Conservation (phyloP, 2,888 invertebrate species). For the Torymus tubicola region DNA sequence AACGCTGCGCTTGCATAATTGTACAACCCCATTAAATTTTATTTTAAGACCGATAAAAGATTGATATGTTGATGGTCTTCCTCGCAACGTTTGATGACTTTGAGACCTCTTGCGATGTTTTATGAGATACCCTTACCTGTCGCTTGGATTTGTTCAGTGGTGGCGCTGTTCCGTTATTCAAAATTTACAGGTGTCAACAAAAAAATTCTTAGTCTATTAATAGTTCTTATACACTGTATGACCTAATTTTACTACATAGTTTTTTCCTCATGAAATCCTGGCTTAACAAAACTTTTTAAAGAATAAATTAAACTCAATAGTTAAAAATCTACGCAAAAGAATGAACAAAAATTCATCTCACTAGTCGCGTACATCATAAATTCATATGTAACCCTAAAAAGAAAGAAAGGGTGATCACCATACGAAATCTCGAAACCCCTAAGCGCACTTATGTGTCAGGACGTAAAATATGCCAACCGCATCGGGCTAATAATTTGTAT, state of each 20-base stretch:
- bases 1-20: slow-evolving; percentile 8
- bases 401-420: too few relatives aligned
- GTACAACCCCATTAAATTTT: slow-evolving; percentile 1
- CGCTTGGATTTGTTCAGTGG: slow-evolving; percentile 6
- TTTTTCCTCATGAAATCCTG: too few relatives aligned
- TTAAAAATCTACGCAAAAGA: too few relatives aligned
- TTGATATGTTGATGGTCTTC: slow-evolving; percentile 31
- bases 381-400: too few relatives aligned
- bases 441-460: neutral
- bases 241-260: too few relatives aligned
- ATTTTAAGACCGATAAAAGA: slow-evolving; percentile 42
- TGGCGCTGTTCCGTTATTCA: slow-evolving; percentile 6
- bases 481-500: neutral
- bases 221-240: too few relatives aligned
- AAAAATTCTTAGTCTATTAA: too few relatives aligned
- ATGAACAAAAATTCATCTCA: too few relatives aligned
- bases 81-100: slow-evolving; percentile 33
- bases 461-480: neutral
- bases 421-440: neutral
- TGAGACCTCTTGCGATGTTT: slow-evolving; percentile 24
- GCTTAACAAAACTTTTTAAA: too few relatives aligned
- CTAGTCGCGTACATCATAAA: too few relatives aligned
- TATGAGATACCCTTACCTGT: slow-evolving; percentile 8
- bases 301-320: too few relatives aligned
- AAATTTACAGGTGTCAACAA: neutral